Conservation (phyloP, 1,140 invertebrate genomes). For the Monomorium pharaonis region DNA sequence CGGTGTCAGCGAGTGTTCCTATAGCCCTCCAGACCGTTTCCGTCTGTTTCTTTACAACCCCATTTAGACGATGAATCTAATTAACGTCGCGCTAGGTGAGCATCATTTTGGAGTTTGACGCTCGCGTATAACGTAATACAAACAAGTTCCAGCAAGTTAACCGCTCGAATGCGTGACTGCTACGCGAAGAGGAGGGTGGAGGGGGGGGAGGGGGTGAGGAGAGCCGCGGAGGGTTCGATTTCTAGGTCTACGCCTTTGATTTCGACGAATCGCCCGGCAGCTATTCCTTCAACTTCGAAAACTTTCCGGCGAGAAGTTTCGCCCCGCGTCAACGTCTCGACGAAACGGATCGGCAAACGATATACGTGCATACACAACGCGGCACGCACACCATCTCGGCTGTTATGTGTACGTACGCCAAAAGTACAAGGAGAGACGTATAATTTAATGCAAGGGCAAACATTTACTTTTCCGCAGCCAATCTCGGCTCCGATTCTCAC, state of each 20-base stretch:
- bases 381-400: neutral
- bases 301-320: constrained; percentile 45
- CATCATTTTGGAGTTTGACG: neutral
- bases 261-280: constrained; percentile 49
- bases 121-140: neutral
- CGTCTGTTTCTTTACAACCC: neutral
- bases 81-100: neutral
- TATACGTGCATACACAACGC: neutral
- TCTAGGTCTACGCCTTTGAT: constrained; percentile 36
- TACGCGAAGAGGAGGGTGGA: neutral
- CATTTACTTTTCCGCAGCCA: constrained; percentile 27
- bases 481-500: constrained; percentile 1
- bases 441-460: constrained; percentile 37
- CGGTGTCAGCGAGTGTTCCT: neutral
- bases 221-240: neutral
- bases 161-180: constrained; percentile 29
- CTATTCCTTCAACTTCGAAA: constrained; percentile 46
- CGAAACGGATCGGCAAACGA: constrained; percentile 29
- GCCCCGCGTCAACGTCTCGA: constrained; percentile 39
- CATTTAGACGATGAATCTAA: neutral
- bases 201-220: too few species aligned
- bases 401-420: too few species aligned
- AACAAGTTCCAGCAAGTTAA: constrained; percentile 11
- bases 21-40: neutral
- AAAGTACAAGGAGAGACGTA: constrained; percentile 23